Base-by-base conservation (phyloP, 64 coral and sea anemone genomes). In the Montipora capricornis region DNA sequence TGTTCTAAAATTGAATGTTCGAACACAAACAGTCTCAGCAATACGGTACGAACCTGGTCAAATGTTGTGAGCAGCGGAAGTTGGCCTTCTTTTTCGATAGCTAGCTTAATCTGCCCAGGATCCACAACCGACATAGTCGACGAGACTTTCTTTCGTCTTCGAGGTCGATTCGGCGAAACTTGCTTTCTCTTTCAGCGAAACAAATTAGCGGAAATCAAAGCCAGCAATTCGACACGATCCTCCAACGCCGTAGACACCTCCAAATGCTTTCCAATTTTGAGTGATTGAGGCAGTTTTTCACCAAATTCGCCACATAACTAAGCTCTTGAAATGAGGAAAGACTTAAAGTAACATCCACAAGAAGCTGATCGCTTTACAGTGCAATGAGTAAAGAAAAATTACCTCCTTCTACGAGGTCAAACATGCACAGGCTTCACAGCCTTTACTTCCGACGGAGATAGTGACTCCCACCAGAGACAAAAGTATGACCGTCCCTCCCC, bases 11-110 rank as follows among this genome's bases (percentile, higher is more conserved):
- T 26, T 44, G 20, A 81, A 20, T 60, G 55, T 0, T 6, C 26
- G 17, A 67, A 46, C 5, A 19, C n/a, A 55, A 55, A 3, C 49
- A 37, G 37, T 37, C 37, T 82, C 13, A 44, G 37, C 1, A 29
- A 61, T 61, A n/a, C 11, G 12, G 78, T 26, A 24, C 26, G 52
- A 53, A 96, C 95, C 95, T 96, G 95, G 45, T 96, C 95, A 79
- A 96, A 90, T 13, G 88, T 82, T 49, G 92, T 98, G 3, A 98
- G 75, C 73, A 91, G 57, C 17, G 96, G 96, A 60, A 98, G 89
- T 85, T 98, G 93, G 2, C 96, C 96, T 84, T 98, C 93, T 73
- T 85, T 94, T 62, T 95, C 93, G 86, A 98, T 92, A 46, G 96
- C 96, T 47, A 98, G 76, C 60, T 93, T 91, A 10, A 95, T 29